Evolutionary conservation across 1,140 invertebrate genomes (phyloP), one percentile per base, ranked within the genome.

Genomic region (Proales similis): DNA sequence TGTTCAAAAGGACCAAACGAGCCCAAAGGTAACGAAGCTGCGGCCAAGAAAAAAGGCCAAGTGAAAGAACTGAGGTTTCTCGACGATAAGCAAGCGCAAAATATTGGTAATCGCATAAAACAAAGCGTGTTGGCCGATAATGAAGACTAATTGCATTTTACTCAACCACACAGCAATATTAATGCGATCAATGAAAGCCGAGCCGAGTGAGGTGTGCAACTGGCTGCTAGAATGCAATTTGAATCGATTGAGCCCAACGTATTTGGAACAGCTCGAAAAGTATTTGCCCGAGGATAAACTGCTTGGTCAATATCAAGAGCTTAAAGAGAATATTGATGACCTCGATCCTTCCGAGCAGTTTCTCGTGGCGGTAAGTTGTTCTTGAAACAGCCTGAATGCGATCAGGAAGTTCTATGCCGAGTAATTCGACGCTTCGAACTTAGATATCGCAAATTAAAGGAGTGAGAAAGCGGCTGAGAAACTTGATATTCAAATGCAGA

Each of bases 301-400:
- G 67, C 77, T 97, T 3, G 86, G 86, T 43, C 83, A 86, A 67
- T 71, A 96, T 4, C 81, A 86, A 42, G 83, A 85, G 62, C 81
- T 86, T 53, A 85, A 86, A 70, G 82, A 85, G 36, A 82, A 84
- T 65, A 83, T 83, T 57, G 81, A 88, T 30, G 85, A 91, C 20
- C 72, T 97, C 32, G 86, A 88, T 0, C 89, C 91, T 67, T 87
- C 91, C 3, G 93, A 97, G 75, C 88, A 92, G 71, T 96, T 96
- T 79, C 85, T 86, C 45, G 83, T 91, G 2, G 88, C 86, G n/a
- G 87, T 93, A 72, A 82, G 85, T 64, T 1, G 42, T 20, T 9
- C 30, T 65, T 24, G 3, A 46, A n/a, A n/a, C n/a, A n/a, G n/a
- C n/a, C n/a, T n/a, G n/a, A n/a, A n/a, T n/a, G n/a, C n/a, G 4